Evolutionary conservation across 2,797 vertebrate genomes (phyloP).

Genomic region (Neosilurus hyrtlii): DNA sequence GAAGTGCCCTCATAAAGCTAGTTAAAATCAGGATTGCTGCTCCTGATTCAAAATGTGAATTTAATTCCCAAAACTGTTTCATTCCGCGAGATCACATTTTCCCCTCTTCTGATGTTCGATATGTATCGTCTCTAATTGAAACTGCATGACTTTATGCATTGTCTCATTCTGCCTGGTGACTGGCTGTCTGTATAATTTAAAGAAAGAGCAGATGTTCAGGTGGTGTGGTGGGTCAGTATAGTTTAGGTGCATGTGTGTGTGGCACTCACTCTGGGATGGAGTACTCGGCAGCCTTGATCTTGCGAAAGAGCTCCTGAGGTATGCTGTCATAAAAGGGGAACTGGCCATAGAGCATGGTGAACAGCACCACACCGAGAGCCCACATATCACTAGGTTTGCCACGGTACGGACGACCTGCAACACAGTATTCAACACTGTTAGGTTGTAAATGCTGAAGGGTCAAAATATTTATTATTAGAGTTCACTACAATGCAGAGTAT

Average conservation of each 20-base stretch:
- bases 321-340: constrained; percentile 99
- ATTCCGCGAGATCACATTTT: background rate
- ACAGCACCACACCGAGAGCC: constrained; percentile 95
- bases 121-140: no score
- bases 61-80: no score
- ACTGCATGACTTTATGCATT: background rate
- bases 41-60: background rate
- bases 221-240: background rate
- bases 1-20: background rate
- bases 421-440: background rate
- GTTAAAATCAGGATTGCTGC: background rate
- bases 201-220: no score
- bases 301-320: constrained; percentile 99
- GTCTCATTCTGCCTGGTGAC: background rate
- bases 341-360: constrained; percentile 99
- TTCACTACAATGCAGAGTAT: background rate
- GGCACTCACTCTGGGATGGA: constrained; percentile 94
- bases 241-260: no score
- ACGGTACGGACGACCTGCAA: constrained; percentile 88
- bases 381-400: constrained; percentile 99
- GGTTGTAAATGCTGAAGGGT: background rate
- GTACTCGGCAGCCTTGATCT: constrained; percentile 99
- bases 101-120: background rate
- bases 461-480: background rate
- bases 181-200: background rate